Base-by-base conservation (phyloP, 2,888 invertebrate species). In the Acleris emargana region DNA sequence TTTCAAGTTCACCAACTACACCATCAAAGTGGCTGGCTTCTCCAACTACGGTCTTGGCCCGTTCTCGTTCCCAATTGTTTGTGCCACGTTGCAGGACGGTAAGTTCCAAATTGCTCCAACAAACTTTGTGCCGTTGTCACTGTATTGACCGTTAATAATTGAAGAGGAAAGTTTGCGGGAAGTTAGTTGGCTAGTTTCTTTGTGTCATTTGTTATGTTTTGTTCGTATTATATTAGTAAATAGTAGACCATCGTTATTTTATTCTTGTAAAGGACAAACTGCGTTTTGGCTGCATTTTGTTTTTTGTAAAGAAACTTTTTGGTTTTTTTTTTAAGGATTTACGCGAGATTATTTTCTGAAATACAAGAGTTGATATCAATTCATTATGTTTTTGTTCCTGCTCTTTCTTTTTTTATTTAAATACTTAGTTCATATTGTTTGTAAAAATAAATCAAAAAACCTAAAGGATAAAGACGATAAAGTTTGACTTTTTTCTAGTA, bases 51-150 rank as follows among this genome's bases (percentile, higher is more conserved):
- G 98, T 2, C 96, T 97, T 75, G 98, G 98, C 4, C 94, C 96
- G 25, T 93, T 95, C 75, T 96, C 97, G 73, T 93, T 94, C 58
- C 95, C 97, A 20, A 94, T 97, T 78, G 95, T 95, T 79, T 97
- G 97, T 79, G 93, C 94, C 52, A 98, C 98, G 0, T 94, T 96
- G 74, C 97, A 97, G 88, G 97, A 98, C 84, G 94, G 97, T 97
- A 83, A 93, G 89, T 83, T 68, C 4, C 22, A 51, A 61, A 62
- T 53, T 67, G 62, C 53, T 62, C 47, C 38, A 38, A n/a, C 20
- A 59, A 55, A 60, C 32, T 64, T 20, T 32, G 20, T 42, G 51
- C 58, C 25, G 49, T 54, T 58, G 54, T 60, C 54, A 47, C 32
- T 45, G 50, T 50, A 59, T 54, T 53, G 63, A 58, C 52, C 53